A percentile compares a stretch with the other conserved stretches of the same genome.
phyloP scores from a whole-genome alignment of 2,888 invertebrate species.

The Magallana nippona region DNA sequence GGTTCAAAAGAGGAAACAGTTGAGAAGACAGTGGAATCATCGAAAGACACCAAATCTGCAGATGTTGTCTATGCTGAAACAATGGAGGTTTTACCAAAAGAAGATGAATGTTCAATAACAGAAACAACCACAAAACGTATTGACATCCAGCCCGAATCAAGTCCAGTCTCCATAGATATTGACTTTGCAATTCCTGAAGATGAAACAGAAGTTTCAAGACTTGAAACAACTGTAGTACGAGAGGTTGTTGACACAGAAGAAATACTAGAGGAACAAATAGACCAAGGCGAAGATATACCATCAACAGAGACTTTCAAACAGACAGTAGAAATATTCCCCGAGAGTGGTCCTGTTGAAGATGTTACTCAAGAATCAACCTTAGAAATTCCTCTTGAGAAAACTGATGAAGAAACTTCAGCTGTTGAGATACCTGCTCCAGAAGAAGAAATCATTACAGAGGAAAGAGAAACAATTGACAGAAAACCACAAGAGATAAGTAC shows the following conservation, averaged over 20 bases:
- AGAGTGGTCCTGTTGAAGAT: too few relatives aligned
- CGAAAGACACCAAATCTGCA: constrained; percentile 6
- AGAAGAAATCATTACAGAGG: constrained; percentile 3
- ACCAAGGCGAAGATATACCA: background rate
- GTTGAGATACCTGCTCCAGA: background rate
- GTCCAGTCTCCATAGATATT: background rate
- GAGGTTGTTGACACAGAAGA: constrained; percentile 39
- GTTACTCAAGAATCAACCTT: too few relatives aligned
- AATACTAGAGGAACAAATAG: background rate
- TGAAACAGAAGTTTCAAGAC: constrained; percentile 33
- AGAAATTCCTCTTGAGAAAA: too few relatives aligned
- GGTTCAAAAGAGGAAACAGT: background rate
- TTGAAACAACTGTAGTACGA: constrained; percentile 19
- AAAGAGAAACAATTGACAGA: constrained; percentile 31
- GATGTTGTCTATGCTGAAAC: constrained; percentile 8
- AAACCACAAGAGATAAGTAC: background rate
- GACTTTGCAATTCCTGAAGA: background rate
- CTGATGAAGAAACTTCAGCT: background rate
- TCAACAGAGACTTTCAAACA: too few relatives aligned
- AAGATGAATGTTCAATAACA: constrained; percentile 19
- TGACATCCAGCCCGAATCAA: constrained; percentile 5
- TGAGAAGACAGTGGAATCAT: constrained; percentile 32
- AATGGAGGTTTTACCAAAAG: constrained; percentile 46
- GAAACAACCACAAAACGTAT: background rate
- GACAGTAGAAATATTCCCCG: too few relatives aligned